A percentile compares a stretch with the other conserved stretches of the same genome.
Conservation (phyloP, 2,888 invertebrate species). For the Macaria liturata region DNA sequence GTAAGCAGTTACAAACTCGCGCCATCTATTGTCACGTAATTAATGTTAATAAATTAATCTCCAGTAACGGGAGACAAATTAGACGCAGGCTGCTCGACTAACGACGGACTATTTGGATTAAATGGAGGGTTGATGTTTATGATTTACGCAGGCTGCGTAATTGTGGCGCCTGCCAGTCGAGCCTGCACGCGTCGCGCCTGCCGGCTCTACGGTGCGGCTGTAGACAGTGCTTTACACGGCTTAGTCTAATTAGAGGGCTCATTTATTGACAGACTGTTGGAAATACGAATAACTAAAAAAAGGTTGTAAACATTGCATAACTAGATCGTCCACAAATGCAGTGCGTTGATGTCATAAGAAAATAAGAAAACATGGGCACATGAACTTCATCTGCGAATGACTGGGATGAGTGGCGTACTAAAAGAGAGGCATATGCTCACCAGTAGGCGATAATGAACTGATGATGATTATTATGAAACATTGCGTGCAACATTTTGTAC, state of each 20-base stretch:
- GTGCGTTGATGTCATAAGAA: no score
- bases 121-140: slow-evolving; percentile 83
- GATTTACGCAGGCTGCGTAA: slow-evolving; percentile 80
- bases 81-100: slow-evolving; percentile 81
- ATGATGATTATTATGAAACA: no score
- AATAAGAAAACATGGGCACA: no score
- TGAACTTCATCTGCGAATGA: no score
- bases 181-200: slow-evolving; percentile 38
- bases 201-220: slow-evolving; percentile 17
- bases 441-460: no score
- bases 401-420: no score
- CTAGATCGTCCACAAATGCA: no score
- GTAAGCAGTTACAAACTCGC: slow-evolving; percentile 32
- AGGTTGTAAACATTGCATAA: no score
- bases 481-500: no score
- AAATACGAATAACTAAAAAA: no score
- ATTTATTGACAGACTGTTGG: no score
- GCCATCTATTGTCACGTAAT: slow-evolving; percentile 73
- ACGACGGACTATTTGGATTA: slow-evolving; percentile 83
- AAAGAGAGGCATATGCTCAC: no score
- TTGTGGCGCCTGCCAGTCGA: slow-evolving; percentile 79
- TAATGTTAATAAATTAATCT: slow-evolving; percentile 83
- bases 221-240: slow-evolving; percentile 2
- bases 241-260: slow-evolving; percentile 3
- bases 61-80: slow-evolving; percentile 81